Percentiles rank a stretch among this genome's conserved stretches.
These are phyloP conservation scores for Torymus auratus DNA, from an alignment of 2,888 invertebrate genomes.

Conservation along the genomic window DNA sequence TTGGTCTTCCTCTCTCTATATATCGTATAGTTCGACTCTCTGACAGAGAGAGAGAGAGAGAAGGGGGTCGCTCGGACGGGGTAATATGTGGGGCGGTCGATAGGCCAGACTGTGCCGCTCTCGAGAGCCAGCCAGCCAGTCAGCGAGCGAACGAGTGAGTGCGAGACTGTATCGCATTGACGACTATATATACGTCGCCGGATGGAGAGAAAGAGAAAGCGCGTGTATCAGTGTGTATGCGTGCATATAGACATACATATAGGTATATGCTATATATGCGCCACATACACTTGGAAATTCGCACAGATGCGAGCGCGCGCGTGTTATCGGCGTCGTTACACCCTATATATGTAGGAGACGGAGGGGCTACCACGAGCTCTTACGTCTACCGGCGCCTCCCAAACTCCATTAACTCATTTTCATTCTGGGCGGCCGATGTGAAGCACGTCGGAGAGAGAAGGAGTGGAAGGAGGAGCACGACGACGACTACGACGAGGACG, in stretches of 20 bases:
- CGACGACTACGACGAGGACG: too few relatives aligned
- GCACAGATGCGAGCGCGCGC: background rate
- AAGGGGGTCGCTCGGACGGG: background rate
- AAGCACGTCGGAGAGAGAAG: background rate
- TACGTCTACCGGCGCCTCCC: slow-evolving; percentile 44
- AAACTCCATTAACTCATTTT: slow-evolving; percentile 69
- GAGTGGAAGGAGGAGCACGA: too few relatives aligned
- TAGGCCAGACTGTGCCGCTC: slow-evolving; percentile 39
- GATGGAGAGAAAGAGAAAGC: slow-evolving; percentile 19
- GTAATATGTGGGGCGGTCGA: slow-evolving; percentile 59
- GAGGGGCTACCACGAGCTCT: too few relatives aligned
- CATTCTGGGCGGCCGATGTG: slow-evolving; percentile 10
- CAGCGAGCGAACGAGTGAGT: too few relatives aligned
- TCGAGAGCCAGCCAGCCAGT: too few relatives aligned
- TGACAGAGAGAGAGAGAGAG: slow-evolving; percentile 6
- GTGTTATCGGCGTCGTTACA: slow-evolving; percentile 40
- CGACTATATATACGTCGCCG: slow-evolving; percentile 18
- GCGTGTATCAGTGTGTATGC: background rate
- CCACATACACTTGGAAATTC: background rate
- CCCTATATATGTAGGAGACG: background rate
- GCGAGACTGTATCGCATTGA: slow-evolving; percentile 42
- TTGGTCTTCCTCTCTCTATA: slow-evolving; percentile 16
- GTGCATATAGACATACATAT: background rate
- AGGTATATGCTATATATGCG: background rate
- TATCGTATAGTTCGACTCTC: background rate